A percentile compares a stretch with the other conserved stretches of the same genome.
phyloP scores from a whole-genome alignment of 1,140 invertebrate genomes.

The Trypoxylus dichotomus region DNA sequence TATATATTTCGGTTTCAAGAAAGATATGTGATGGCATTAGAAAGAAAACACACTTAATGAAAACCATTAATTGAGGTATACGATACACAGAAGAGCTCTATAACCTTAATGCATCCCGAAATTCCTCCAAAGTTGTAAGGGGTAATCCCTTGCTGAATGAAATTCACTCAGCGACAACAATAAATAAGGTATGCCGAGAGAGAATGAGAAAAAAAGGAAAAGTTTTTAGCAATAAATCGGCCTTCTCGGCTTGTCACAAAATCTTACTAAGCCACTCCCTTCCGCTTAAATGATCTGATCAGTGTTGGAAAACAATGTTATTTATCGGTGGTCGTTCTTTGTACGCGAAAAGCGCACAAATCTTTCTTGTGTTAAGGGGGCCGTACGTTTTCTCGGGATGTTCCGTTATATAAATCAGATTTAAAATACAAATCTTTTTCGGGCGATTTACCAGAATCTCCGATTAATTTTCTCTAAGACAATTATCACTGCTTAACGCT shows the following conservation, averaged over 20 bases:
- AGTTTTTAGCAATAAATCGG: slow-evolving; percentile 17
- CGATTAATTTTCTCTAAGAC: slow-evolving; percentile 3
- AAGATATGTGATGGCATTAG: too few species aligned
- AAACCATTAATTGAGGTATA: too few species aligned
- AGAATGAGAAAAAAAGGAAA: slow-evolving; percentile 19
- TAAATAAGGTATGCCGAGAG: background rate
- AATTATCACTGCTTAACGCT: background rate
- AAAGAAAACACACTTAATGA: too few species aligned
- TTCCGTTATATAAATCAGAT: slow-evolving; percentile 20
- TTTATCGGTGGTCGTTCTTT: slow-evolving; percentile 14
- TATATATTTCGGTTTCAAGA: too few species aligned
- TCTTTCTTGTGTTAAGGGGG: background rate
- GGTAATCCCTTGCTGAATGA: background rate
- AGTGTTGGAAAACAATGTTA: slow-evolving; percentile 22
- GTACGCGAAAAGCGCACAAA: slow-evolving; percentile 2
- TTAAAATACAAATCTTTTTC: slow-evolving; percentile 18
- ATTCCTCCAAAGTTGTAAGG: background rate
- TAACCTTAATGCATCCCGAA: background rate
- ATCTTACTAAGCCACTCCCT: slow-evolving; percentile 24
- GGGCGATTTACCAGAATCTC: background rate
- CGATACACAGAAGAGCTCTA: too few species aligned
- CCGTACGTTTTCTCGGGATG: background rate
- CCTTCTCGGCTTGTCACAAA: slow-evolving; percentile 18
- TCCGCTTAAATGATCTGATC: slow-evolving; percentile 23
- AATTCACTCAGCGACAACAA: slow-evolving; percentile 19